Base-by-base conservation (phyloP, 2,113 vertebrate genomes). In the Callocephalon fimbriatum region DNA sequence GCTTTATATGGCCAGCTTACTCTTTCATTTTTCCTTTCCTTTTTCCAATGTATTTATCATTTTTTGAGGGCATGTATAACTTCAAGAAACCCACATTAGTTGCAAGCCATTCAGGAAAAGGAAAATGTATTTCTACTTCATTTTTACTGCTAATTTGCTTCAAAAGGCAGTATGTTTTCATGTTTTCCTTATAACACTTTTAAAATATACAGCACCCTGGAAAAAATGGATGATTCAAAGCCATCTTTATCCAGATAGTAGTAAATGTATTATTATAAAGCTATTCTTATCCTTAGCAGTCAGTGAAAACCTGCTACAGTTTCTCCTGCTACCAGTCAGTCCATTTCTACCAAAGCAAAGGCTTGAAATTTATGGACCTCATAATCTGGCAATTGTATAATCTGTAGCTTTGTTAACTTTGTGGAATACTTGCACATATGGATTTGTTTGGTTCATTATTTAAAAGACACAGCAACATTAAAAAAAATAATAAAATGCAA, bases 1-100 rank as follows among this genome's bases (percentile, higher is more conserved):
- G 96, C 98, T 98, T 98, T 96, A 96, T 98, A 97, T 88, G 96
- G 85, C 97, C 97, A 98, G 97, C 98, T 98, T 98, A 98, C 98
- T 97, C 98, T 98, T 98, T 98, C 92, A 98, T 99, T 98, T 98
- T 96, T 92, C 97, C 86, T 59, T 97, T 98, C 94, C 95, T 97
- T 97, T 98, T 98, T 98, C 98, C 96, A 98, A 97, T 93, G 86
- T 98, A 98, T 98, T 98, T 99, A 98, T 98, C 95, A 71, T 98
- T 97, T 96, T 77, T 96, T 96, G 70, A 2, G 29, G 54, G 25
- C 68, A 95, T 90, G 59, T 90, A 70, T 67, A 86, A 94, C 89
- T 95, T 96, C 73, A 96, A 92, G 90, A 94, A 97, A 94, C 6
- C n/a, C 16, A 58, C 68, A 65, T 97, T 51, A 88, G 31, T 56